Conservation (phyloP, 2,888 invertebrate species). For the Conus canariensis region DNA sequence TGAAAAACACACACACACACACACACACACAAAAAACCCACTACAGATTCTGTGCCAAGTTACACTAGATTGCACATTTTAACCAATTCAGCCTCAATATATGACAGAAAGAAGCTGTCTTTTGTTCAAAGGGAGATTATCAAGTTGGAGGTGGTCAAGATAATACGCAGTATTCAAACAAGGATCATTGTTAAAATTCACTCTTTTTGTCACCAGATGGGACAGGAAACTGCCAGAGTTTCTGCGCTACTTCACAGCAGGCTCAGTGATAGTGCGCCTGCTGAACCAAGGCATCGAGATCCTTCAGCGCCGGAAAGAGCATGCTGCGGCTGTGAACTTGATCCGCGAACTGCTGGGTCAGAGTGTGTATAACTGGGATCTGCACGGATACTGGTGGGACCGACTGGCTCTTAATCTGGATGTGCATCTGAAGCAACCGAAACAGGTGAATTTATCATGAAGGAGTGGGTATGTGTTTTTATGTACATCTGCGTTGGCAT, state of each 20-base stretch:
- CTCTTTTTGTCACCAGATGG: constrained; percentile 36
- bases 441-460: constrained; percentile 63
- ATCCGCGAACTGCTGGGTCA: constrained; percentile 82
- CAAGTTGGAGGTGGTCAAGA: too few species aligned
- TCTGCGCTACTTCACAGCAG: constrained; percentile 83
- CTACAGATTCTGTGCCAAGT: too few species aligned
- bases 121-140: too few species aligned
- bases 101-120: too few species aligned
- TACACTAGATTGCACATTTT: too few species aligned
- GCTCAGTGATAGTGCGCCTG: constrained; percentile 79
- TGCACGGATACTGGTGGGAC: constrained; percentile 81
- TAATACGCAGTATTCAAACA: too few species aligned
- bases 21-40: too few species aligned
- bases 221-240: constrained; percentile 80
- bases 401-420: constrained; percentile 84
- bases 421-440: constrained; percentile 80
- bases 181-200: too few species aligned
- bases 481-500: too few species aligned
- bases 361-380: constrained; percentile 75
- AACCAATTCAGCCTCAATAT: too few species aligned
- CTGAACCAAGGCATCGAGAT: constrained; percentile 79
- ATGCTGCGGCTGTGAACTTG: constrained; percentile 81
- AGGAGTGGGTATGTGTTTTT: background rate
- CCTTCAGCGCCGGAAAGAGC: constrained; percentile 79
- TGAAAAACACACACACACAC: too few species aligned